Evolutionary conservation across 2,888 invertebrate species (phyloP), one percentile per base, ranked within the genome.

Genomic region (Drosophila maculinotata): DNA sequence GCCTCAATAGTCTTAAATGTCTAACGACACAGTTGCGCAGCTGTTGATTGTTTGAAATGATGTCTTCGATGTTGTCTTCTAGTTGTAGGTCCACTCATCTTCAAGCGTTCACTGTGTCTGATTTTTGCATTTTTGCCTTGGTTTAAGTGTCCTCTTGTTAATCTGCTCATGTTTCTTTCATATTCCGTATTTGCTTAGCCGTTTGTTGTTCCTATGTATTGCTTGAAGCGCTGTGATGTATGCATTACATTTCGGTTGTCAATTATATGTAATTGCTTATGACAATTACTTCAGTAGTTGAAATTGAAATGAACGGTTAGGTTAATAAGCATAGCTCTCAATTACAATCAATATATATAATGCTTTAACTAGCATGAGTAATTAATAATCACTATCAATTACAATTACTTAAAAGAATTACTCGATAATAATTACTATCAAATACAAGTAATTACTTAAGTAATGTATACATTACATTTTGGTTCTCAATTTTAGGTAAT

Each of bases 11-110:
- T 41, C 41, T 25, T 9, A 26, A 14, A 10, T 15, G 14, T 8
- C 14, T 44, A 17, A 28, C 26, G 26, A 35, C 23, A 41, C 48
- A 59, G 60, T 42, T 64, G 47, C 52, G 39, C 41, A 36, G 64
- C 63, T 42, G 30, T 26, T 25, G 26, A n/a, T 17, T 31, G n/a
- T 23, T 42, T n/a, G 3, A 20, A 12, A 1, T 12, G 14, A n/a
- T 20, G 26, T 15, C 2, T 17, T 15, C 5, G 9, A 1, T 12
- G 14, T 8, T 20, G 26, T 15, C 2, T 17, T 15, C 5, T 30
- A 12, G 15, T n/a, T 26, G 20, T 53, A n/a, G 8, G 7, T 31
- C 1, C 1, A 28, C 35, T 28, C 20, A 20, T 28, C 17, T 12
- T 47, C 31, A 26, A 35, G 30, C 49, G 12, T 20, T 31, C 5